Percentiles rank a stretch among this genome's conserved stretches.
phyloP scores from a whole-genome alignment of 2,113 vertebrate genomes.

The Gymnocephalus cernua region DNA sequence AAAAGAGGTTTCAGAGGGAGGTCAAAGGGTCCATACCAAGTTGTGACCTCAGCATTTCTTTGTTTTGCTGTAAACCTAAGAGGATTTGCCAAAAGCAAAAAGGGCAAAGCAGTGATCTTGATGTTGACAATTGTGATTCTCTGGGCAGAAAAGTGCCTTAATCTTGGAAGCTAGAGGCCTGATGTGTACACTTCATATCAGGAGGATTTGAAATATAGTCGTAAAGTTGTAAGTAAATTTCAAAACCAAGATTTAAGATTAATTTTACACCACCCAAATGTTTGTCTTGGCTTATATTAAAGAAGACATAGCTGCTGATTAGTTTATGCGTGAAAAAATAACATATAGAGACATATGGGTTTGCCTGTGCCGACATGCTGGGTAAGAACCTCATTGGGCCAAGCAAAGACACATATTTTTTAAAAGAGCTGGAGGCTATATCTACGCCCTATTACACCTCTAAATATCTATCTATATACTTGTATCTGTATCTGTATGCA shows the following conservation, averaged over 20 bases:
- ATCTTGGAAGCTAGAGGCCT: background rate
- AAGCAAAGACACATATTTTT: constrained; percentile 35
- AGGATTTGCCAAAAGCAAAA: constrained; percentile 32
- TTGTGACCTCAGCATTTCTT: background rate
- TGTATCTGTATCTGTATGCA: too few species aligned
- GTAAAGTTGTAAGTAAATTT: background rate
- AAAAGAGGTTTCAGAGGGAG: constrained; percentile 29
- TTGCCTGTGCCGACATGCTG: constrained; percentile 51
- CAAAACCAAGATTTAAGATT: background rate
- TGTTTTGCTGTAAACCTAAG: constrained; percentile 3
- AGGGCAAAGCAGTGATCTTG: background rate
- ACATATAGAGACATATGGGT: constrained; percentile 20
- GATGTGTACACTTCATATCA: background rate
- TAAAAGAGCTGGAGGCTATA: constrained; percentile 39
- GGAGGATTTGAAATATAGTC: background rate
- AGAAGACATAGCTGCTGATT: background rate
- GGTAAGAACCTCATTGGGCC: constrained; percentile 17
- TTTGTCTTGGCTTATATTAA: background rate
- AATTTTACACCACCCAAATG: background rate
- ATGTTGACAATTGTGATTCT: constrained; percentile 2
- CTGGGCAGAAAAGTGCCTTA: background rate
- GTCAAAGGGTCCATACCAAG: constrained; percentile 11
- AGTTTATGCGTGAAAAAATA: background rate
- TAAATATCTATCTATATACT: background rate
- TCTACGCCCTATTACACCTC: constrained; percentile 35